Percentiles rank a stretch among this genome's conserved stretches.
phyloP scores from a whole-genome alignment of 2,888 invertebrate species.

The Eremobia ochroleuca region DNA sequence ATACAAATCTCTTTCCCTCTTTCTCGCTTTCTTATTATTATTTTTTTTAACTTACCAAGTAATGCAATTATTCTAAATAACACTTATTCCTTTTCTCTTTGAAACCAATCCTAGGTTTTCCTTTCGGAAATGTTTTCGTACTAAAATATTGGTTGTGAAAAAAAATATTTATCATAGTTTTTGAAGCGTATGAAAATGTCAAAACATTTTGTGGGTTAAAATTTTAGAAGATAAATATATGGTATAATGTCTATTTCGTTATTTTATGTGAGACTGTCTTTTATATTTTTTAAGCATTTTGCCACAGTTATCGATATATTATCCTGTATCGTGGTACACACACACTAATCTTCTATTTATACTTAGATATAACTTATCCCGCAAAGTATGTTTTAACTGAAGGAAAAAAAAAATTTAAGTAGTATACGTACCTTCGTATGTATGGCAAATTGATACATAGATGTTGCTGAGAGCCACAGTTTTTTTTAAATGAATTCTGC shows the following conservation, averaged over 20 bases:
- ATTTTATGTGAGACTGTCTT: neutral
- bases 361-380: neutral
- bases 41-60: constrained; percentile 53
- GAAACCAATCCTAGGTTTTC: constrained; percentile 10
- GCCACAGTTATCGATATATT: neutral
- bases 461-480: neutral
- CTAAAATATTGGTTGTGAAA: constrained; percentile 35
- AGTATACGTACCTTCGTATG: neutral
- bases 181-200: constrained; percentile 21
- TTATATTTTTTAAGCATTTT: neutral
- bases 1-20: constrained; percentile 34
- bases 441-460: neutral
- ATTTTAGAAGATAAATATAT: constrained; percentile 12
- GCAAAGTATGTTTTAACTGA: neutral
- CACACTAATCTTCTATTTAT: neutral
- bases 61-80: constrained; percentile 60
- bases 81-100: constrained; percentile 31
- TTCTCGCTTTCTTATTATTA: no score
- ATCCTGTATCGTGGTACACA: neutral
- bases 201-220: constrained; percentile 21
- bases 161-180: constrained; percentile 30
- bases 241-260: neutral
- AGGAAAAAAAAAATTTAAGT: neutral
- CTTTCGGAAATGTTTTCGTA: constrained; percentile 44
- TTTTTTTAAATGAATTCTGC: neutral